phyloP scores from a whole-genome alignment of 1,140 invertebrate genomes.

The Lasaia peninsularis region DNA sequence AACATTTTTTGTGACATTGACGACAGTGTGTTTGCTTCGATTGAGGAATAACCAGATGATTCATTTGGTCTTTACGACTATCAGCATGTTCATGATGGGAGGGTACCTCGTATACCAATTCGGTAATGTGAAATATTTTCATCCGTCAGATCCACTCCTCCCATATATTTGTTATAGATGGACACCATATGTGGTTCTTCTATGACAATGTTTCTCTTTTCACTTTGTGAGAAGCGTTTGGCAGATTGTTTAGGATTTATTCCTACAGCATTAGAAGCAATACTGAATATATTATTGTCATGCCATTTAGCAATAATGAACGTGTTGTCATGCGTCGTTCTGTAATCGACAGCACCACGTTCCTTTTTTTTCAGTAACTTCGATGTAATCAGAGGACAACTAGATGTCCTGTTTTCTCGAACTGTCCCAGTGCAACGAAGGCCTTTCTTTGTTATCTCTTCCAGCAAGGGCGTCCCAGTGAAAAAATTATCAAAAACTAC shows the following conservation, averaged over 20 bases:
- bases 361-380: constrained; percentile 47
- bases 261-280: constrained; percentile 43
- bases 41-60: constrained; percentile 46
- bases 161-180: constrained; percentile 54
- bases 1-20: constrained; percentile 51
- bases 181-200: constrained; percentile 43
- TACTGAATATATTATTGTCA: constrained; percentile 44
- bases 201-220: constrained; percentile 51
- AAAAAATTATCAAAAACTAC: constrained; percentile 46
- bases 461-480: constrained; percentile 38
- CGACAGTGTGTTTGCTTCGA: constrained; percentile 42
- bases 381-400: constrained; percentile 40
- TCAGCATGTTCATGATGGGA: constrained; percentile 48
- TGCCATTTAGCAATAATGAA: constrained; percentile 44
- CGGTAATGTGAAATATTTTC: constrained; percentile 51
- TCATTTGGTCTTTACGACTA: constrained; percentile 47
- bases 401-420: constrained; percentile 46
- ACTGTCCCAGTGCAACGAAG: constrained; percentile 43
- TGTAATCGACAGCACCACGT: constrained; percentile 45
- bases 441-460: constrained; percentile 41
- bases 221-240: constrained; percentile 49
- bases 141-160: constrained; percentile 54
- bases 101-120: constrained; percentile 45
- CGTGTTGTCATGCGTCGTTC: constrained; percentile 40
- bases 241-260: constrained; percentile 42